Conservation (phyloP, 2,888 invertebrate genomes). For the Fragum whitleyi region DNA sequence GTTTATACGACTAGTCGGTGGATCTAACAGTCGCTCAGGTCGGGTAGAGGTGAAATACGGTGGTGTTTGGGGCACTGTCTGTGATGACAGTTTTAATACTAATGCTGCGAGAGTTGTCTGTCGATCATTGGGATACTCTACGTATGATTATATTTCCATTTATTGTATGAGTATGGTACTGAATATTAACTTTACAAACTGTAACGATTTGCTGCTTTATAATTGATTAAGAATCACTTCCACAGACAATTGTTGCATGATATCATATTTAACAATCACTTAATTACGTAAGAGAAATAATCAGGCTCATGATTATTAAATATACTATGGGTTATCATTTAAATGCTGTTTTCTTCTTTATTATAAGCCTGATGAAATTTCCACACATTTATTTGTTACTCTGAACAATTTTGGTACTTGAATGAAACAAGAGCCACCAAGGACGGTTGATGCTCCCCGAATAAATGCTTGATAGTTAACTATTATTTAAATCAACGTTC, state of each 20-base stretch:
- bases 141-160: neutral
- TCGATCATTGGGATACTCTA: neutral
- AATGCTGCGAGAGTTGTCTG: slow-evolving; percentile 2
- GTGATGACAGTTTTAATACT: neutral
- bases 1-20: neutral
- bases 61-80: slow-evolving; percentile 1
- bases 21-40: neutral
- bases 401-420: too few relatives aligned
- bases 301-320: too few relatives aligned
- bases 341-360: too few relatives aligned
- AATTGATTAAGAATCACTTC: neutral
- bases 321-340: too few relatives aligned
- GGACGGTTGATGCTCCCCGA: too few relatives aligned
- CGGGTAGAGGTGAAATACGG: neutral
- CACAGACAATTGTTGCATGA: neutral
- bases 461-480: too few relatives aligned
- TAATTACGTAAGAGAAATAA: too few relatives aligned
- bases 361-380: too few relatives aligned
- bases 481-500: too few relatives aligned
- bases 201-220: neutral
- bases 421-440: too few relatives aligned
- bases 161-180: neutral
- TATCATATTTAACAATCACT: neutral
- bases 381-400: too few relatives aligned
- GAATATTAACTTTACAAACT: neutral